These are phyloP conservation scores for Axis porcinus DNA, from an alignment of 2,113 vertebrate species.

Conservation along the genomic window DNA sequence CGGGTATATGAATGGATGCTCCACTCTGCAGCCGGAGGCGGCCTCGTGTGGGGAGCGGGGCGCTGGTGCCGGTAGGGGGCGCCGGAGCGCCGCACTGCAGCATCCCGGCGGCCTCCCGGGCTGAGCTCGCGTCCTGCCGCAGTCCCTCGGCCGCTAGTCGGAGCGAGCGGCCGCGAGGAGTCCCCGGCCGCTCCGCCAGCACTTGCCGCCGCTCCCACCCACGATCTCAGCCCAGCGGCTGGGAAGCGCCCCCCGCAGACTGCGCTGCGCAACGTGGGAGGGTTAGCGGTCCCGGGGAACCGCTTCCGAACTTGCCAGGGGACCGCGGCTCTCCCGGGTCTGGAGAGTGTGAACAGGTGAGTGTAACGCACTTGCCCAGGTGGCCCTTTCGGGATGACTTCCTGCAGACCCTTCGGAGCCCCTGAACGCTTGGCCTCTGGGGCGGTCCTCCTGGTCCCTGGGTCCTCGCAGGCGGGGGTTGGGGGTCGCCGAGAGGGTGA, in stretches of 20 bases:
- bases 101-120: not conserved
- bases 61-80: conserved; percentile 63
- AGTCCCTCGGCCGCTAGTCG: conserved; percentile 25
- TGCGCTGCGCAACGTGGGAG: not conserved
- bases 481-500: not conserved
- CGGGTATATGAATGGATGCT: rapidly evolving
- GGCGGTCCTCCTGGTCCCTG: not conserved
- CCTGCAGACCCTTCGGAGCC: not conserved
- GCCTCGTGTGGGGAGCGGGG: not conserved
- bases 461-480: not conserved
- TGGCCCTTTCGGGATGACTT: not conserved
- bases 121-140: conserved; percentile 49
- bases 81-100: conserved; percentile 49
- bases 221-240: not conserved
- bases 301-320: conserved; percentile 44
- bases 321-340: conserved; percentile 6
- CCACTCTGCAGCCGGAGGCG: rapidly evolving
- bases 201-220: not conserved
- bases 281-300: not conserved
- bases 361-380: conserved; percentile 46
- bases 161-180: not conserved
- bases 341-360: conserved; percentile 67
- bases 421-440: not conserved
- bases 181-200: not conserved
- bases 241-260: not conserved